These are phyloP conservation scores for Zosterops japonicus DNA, from an alignment of 2,113 vertebrate genomes.

Conservation along the genomic window DNA sequence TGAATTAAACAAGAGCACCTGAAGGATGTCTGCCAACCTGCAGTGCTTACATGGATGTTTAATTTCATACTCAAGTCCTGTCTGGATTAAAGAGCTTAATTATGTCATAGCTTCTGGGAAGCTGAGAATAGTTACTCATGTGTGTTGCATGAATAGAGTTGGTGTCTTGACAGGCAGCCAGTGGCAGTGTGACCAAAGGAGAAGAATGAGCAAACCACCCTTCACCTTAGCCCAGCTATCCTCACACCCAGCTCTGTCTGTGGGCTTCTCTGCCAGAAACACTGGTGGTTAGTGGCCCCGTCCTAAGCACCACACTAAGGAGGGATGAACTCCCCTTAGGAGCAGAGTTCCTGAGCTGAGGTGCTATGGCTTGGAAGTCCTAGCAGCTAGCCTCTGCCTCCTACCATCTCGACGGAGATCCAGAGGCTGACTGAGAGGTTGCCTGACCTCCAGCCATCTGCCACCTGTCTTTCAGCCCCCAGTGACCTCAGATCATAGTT, in stretches of 20 bases:
- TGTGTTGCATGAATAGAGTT: neutral
- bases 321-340: neutral
- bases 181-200: neutral
- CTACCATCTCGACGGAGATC: rapidly evolving
- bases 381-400: neutral
- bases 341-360: neutral
- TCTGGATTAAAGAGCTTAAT: neutral
- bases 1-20: neutral
- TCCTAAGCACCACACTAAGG: neutral
- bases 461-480: neutral
- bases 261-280: neutral
- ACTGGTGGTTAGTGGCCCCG: rapidly evolving
- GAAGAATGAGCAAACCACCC: neutral
- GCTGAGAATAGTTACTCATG: neutral
- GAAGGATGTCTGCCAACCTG: neutral
- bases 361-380: rapidly evolving
- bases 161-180: neutral
- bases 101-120: neutral
- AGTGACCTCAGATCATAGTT: neutral
- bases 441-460: neutral
- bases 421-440: neutral
- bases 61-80: neutral
- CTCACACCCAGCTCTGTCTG: rapidly evolving
- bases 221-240: neutral
- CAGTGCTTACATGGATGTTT: neutral